These are phyloP conservation scores for Oreortyx pictus DNA, from an alignment of 2,797 vertebrate species.

Conservation along the genomic window DNA sequence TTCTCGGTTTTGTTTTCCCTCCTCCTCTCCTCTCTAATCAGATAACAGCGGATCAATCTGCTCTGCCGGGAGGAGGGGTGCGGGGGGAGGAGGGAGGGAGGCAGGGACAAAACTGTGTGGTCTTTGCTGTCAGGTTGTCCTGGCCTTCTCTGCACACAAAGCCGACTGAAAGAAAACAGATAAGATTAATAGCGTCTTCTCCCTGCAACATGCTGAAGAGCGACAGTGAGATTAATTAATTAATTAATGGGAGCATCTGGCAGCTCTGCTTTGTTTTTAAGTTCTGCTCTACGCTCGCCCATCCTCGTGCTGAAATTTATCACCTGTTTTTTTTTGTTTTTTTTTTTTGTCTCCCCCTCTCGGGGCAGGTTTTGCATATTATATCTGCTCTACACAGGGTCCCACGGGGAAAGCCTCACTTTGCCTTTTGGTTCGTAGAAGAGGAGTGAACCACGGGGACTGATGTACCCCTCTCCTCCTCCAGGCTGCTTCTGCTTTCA, in stretches of 20 bases:
- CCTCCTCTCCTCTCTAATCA: constrained; percentile 67
- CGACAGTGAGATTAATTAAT: constrained; percentile 72
- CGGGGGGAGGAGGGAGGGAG: constrained; percentile 29
- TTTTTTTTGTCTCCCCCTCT: not conserved
- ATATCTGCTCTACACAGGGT: not conserved
- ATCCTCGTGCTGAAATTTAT: constrained; percentile 20
- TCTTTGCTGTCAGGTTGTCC: constrained; percentile 77
- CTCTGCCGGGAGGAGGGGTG: constrained; percentile 55
- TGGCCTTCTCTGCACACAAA: constrained; percentile 71
- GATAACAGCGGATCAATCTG: constrained; percentile 75
- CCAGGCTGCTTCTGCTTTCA: constrained; percentile 8
- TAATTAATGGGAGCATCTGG: constrained; percentile 65
- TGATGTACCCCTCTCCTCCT: not conserved
- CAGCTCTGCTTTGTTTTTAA: not conserved
- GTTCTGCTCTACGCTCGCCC: not conserved
- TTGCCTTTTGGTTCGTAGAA: not conserved
- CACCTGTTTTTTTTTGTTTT: not conserved
- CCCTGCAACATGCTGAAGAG: constrained; percentile 69
- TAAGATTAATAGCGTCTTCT: constrained; percentile 78
- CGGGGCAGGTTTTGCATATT: not conserved
- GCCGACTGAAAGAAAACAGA: constrained; percentile 75
- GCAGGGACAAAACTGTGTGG: constrained; percentile 70
- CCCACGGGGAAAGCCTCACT: not conserved
- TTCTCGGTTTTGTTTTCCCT: constrained; percentile 55
- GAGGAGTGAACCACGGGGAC: not conserved